phyloP scores from a whole-genome alignment of 1,140 invertebrate species.

The Hyphantria cunea region DNA sequence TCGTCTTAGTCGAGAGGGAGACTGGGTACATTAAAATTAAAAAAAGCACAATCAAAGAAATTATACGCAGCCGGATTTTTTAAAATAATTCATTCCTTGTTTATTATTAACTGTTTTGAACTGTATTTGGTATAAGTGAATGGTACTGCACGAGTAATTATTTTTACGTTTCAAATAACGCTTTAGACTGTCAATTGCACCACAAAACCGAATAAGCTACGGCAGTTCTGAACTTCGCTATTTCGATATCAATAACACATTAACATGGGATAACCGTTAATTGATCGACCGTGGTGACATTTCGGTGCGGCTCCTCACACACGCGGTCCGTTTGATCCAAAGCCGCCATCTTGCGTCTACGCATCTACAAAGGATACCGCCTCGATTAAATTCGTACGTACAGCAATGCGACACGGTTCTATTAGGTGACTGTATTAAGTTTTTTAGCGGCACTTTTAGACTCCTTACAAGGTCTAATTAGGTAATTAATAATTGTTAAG shows the following conservation, averaged over 20 bases:
- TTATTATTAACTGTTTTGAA: too few species aligned
- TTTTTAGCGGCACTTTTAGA: slow-evolving; percentile 34
- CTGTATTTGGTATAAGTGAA: too few species aligned
- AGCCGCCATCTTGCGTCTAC: slow-evolving; percentile 38
- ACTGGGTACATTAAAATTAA: too few species aligned
- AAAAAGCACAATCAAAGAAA: too few species aligned
- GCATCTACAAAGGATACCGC: slow-evolving; percentile 58
- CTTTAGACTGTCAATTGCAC: too few species aligned
- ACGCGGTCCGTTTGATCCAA: slow-evolving; percentile 55
- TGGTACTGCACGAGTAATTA: too few species aligned
- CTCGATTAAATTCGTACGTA: slow-evolving; percentile 73
- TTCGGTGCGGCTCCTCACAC: slow-evolving; percentile 55
- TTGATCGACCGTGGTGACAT: slow-evolving; percentile 74
- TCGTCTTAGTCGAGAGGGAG: too few species aligned
- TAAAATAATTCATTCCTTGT: too few species aligned
- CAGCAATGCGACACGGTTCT: slow-evolving; percentile 62
- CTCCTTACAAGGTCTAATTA: slow-evolving; percentile 45
- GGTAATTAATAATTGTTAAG: slow-evolving; percentile 30
- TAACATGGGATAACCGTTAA: slow-evolving; percentile 56
- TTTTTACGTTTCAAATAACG: neutral
- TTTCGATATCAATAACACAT: slow-evolving; percentile 65
- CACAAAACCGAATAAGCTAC: slow-evolving; percentile 37
- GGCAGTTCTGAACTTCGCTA: slow-evolving; percentile 45
- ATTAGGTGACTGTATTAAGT: slow-evolving; percentile 45
- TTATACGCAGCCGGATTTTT: too few species aligned